Base-by-base conservation (phyloP, 2,797 vertebrate species). In the Galaxias olidus region DNA sequence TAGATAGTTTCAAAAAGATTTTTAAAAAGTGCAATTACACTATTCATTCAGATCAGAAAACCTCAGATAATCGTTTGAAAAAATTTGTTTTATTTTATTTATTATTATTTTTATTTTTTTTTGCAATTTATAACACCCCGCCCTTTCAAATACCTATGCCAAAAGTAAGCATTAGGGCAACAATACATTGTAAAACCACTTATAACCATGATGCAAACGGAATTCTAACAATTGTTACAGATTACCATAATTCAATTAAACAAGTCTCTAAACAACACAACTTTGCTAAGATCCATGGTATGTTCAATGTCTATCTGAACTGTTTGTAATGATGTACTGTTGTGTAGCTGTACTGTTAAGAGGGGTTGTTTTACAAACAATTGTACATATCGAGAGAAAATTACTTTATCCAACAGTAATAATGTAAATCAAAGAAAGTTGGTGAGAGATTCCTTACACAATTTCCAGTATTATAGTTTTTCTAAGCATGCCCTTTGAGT, bases 401-500 rank as follows among this genome's bases (percentile, higher is more conserved):
- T 71, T 69, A 72, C 78, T 81, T 80, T 79, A 79, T 73, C 61
- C 19, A 60, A 82, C 81, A 84, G 51, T 57, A 65, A 69, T 61
- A 4, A 48, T 58, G 74, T 71, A 14, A 30, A 65, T 20, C 66
- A 57, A 53, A 68, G 70, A 77, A 68, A 61, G 65, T 14, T 47
- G 45, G 62, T 15, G 54, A 68, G 50, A 68, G 61, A 69, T 63
- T 71, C 59, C 69, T 73, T 30, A 74, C 47, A 73, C 68, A 53
- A 67, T 77, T 78, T 76, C 69, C 71, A 78, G 72, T 72, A 57
- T 80, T 75, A 71, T 74, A 59, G 73, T 77, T 82, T 82, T 78
- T 77, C 41, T 59, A 43, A 77, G 79, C 75, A 78, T 86, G 77
- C 59, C 75, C 73, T 78, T 55, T 74, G 67, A 77, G 68, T 79